Percentiles rank a stretch among this genome's conserved stretches.
Evolutionary conservation across 2,888 invertebrate species (phyloP).

Genomic region (Hyalella azteca): DNA sequence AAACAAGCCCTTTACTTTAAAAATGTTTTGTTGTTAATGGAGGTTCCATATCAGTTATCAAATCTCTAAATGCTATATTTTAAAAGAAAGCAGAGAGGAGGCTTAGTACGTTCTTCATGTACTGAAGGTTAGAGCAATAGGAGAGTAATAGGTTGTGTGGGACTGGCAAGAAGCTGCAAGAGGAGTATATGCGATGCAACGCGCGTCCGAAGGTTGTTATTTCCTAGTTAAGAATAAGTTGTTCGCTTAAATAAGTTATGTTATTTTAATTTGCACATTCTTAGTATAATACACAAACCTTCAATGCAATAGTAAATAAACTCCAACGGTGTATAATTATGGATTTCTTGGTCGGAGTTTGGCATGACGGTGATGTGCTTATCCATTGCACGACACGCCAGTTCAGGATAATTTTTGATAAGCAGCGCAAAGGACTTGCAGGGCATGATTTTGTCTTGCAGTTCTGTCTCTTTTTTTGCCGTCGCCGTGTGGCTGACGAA

Average conservation of each 20-base stretch:
- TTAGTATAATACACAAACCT: neutral
- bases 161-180: neutral
- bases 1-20: too few relatives aligned
- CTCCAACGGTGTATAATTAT: conserved; percentile 8
- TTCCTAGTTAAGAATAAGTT: neutral
- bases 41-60: too few relatives aligned
- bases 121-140: too few relatives aligned
- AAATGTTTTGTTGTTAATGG: too few relatives aligned
- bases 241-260: neutral
- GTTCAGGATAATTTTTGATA: neutral
- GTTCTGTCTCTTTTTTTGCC: neutral
- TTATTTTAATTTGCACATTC: neutral
- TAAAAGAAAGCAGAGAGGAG: too few relatives aligned
- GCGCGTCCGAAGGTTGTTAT: neutral
- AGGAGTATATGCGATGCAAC: neutral
- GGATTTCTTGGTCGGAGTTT: neutral
- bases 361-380: neutral
- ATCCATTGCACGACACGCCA: conserved; percentile 4
- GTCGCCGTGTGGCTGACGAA: neutral
- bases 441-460: neutral
- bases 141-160: too few relatives aligned
- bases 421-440: neutral
- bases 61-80: too few relatives aligned
- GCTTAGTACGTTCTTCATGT: too few relatives aligned
- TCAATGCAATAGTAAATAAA: conserved; percentile 9